Evolutionary conservation across 2,888 invertebrate species (phyloP).

Genomic region (Hecatera dysodea): DNA sequence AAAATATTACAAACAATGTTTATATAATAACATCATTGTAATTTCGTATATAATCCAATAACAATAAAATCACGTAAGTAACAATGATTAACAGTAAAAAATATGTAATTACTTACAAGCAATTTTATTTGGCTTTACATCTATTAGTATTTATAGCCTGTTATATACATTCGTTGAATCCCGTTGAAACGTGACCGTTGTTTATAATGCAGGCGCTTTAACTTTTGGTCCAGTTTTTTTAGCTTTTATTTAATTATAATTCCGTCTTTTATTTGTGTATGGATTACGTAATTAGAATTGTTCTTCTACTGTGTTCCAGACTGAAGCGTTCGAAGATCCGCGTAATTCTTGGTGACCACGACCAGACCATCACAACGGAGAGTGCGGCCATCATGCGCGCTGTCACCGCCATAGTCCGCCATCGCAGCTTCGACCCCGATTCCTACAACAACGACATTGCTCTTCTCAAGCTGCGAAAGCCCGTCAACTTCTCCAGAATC

Average conservation of each 20-base stretch:
- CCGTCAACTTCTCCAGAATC: slow-evolving; percentile 94
- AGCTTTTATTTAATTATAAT: not conserved
- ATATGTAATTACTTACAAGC: not conserved
- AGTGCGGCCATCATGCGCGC: slow-evolving; percentile 95
- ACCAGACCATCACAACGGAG: slow-evolving; percentile 95
- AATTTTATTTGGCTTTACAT: not conserved
- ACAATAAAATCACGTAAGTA: slow-evolving; percentile 18
- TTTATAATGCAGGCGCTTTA: too few species aligned
- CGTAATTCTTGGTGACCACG: slow-evolving; percentile 96
- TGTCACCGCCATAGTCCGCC: slow-evolving; percentile 94
- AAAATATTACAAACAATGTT: not conserved
- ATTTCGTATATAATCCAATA: not conserved
- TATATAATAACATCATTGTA: not conserved
- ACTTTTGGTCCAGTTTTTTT: too few species aligned
- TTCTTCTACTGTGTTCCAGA: slow-evolving; percentile 83
- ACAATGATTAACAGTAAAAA: slow-evolving; percentile 30
- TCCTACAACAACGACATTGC: slow-evolving; percentile 97
- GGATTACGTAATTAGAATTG: not conserved
- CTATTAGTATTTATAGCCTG: slow-evolving; percentile 1
- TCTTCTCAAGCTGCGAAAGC: slow-evolving; percentile 94
- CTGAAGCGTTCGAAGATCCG: slow-evolving; percentile 95
- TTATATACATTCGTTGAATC: not conserved
- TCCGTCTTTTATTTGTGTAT: not conserved
- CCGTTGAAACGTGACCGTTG: not conserved
- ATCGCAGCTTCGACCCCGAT: slow-evolving; percentile 95